phyloP scores from a whole-genome alignment of 2,113 vertebrate species.

The Pipra filicauda region DNA sequence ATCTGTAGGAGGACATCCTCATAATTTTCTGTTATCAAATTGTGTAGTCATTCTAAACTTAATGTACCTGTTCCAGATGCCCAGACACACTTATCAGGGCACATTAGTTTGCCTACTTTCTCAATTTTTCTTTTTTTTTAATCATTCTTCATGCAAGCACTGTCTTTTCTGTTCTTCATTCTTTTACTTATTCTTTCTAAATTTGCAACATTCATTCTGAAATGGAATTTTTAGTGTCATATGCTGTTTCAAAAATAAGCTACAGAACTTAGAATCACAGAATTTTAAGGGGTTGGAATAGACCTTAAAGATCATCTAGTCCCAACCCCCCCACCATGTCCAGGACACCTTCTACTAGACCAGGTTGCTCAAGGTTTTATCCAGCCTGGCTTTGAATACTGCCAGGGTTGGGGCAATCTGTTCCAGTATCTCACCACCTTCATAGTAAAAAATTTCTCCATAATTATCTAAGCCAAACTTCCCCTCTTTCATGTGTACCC shows the following conservation, averaged over 20 bases:
- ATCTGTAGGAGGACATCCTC: not conserved
- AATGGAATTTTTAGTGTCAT: accelerated
- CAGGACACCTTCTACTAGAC: not conserved
- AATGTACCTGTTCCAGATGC: not conserved
- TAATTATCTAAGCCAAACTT: not conserved
- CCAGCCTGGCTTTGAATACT: not conserved
- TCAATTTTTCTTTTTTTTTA: not conserved
- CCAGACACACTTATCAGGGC: not conserved
- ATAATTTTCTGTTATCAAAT: not conserved
- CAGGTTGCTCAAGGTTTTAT: not conserved
- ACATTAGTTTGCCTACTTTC: not conserved
- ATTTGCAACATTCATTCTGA: not conserved
- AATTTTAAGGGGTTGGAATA: not conserved
- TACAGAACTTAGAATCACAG: not conserved
- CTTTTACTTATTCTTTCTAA: not conserved
- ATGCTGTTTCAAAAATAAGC: not conserved
- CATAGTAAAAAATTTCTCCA: not conserved
- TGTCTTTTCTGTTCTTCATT: not conserved
- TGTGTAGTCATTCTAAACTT: not conserved
- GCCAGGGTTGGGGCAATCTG: not conserved
- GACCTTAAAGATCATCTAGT: not conserved
- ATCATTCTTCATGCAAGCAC: not conserved
- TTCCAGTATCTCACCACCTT: no score
- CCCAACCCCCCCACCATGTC: not conserved
- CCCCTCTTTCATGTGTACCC: not conserved